Evolutionary conservation across 2,888 invertebrate genomes (phyloP).

Genomic region (Cheilosia soror): DNA sequence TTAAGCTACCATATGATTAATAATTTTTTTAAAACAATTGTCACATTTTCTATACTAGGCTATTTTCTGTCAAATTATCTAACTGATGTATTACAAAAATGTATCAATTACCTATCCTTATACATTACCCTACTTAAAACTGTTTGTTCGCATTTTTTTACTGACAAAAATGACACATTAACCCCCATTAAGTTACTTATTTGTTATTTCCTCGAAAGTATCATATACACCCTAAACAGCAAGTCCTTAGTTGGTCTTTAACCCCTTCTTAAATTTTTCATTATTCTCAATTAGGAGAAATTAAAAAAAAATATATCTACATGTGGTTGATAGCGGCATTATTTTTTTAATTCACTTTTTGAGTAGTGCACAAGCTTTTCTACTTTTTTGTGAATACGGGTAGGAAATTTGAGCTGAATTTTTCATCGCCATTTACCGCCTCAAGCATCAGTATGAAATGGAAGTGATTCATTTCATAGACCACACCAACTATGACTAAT

Average conservation of each 20-base stretch:
- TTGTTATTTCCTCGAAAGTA: neutral
- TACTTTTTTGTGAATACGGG: neutral
- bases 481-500: constrained; percentile 8
- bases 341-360: neutral
- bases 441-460: constrained; percentile 11
- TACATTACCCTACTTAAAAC: no score
- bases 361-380: neutral
- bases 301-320: neutral
- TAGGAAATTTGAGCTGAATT: constrained; percentile 12
- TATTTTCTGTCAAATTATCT: no score
- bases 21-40: no score
- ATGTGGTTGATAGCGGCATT: neutral
- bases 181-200: neutral
- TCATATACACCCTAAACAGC: no score
- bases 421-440: constrained; percentile 34
- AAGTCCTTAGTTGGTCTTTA: constrained; percentile 33
- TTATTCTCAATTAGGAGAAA: neutral
- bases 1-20: no score
- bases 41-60: no score
- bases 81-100: no score
- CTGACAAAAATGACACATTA: neutral
- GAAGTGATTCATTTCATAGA: constrained; percentile 29
- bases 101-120: no score
- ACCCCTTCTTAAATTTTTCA: constrained; percentile 33
- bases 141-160: no score